phyloP scores from a whole-genome alignment of 2,888 invertebrate species.

The Galerucella nymphaeae region DNA sequence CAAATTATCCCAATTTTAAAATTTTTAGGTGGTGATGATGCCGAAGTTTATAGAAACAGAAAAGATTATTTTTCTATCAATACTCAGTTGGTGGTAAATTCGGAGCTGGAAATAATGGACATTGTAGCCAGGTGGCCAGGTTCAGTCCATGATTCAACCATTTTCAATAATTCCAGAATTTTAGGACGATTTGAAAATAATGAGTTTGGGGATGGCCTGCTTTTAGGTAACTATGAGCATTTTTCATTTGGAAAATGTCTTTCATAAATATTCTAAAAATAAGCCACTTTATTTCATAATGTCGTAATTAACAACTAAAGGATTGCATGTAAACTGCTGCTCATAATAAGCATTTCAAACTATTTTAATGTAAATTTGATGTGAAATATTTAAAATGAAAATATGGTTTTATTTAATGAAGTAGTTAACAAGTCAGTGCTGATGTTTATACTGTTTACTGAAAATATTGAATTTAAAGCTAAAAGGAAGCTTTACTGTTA shows the following conservation, averaged over 20 bases:
- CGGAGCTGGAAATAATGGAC: too few relatives aligned
- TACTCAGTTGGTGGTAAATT: too few relatives aligned
- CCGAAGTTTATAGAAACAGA: too few relatives aligned
- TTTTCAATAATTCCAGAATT: slow-evolving; percentile 19
- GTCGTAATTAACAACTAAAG: neutral
- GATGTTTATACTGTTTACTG: neutral
- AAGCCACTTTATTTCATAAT: neutral
- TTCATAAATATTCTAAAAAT: too few relatives aligned
- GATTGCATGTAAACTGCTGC: neutral
- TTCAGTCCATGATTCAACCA: slow-evolving; percentile 26
- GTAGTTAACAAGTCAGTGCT: neutral
- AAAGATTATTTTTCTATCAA: too few relatives aligned
- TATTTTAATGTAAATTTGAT: neutral
- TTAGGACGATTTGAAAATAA: slow-evolving; percentile 14
- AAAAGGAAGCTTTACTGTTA: neutral
- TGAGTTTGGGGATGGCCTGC: slow-evolving; percentile 20
- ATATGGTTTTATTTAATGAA: slow-evolving; percentile 1
- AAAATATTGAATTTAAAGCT: slow-evolving; percentile 2
- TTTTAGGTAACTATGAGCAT: slow-evolving; percentile 24
- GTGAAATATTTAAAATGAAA: neutral
- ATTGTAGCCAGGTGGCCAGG: slow-evolving; percentile 1
- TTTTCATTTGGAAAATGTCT: neutral
- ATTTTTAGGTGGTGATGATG: too few relatives aligned
- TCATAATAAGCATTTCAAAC: neutral
- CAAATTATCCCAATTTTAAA: too few relatives aligned